These are phyloP conservation scores for Drosophila diplacantha DNA, from an alignment of 2,888 invertebrate species.

Conservation along the genomic window DNA sequence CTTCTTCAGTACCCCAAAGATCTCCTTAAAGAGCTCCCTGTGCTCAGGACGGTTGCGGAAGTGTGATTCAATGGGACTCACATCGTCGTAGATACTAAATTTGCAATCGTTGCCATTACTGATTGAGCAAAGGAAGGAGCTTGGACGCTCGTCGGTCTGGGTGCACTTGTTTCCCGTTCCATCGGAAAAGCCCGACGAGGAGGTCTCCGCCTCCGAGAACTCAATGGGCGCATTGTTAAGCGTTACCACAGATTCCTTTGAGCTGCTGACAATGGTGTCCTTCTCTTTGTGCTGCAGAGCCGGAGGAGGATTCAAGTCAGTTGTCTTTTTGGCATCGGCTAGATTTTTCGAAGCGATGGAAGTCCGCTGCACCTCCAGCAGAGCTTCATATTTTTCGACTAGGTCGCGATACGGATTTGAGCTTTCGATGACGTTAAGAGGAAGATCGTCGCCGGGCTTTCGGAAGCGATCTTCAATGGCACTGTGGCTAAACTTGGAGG, in stretches of 20 bases:
- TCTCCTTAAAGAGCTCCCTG: conserved; percentile 88
- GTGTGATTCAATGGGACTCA: conserved; percentile 87
- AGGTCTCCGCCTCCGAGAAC: conserved; percentile 91
- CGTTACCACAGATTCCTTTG: conserved; percentile 22
- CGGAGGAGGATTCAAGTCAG: conserved; percentile 81
- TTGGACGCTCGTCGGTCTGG: conserved; percentile 88
- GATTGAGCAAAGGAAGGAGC: conserved; percentile 90
- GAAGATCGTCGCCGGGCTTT: conserved; percentile 65
- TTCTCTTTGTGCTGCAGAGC: conserved; percentile 65
- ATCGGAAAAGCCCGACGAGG: conserved; percentile 90
- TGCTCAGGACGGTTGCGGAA: conserved; percentile 91
- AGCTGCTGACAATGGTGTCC: conserved; percentile 58
- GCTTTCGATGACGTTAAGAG: conserved; percentile 59
- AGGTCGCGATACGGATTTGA: conserved; percentile 87
- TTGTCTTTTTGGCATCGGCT: conserved; percentile 81
- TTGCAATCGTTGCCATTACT: conserved; percentile 91
- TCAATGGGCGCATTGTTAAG: conserved; percentile 80
- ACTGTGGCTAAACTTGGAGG: conserved; percentile 57
- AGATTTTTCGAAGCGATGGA: conserved; percentile 79
- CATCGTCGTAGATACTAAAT: conserved; percentile 90
- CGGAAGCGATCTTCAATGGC: conserved; percentile 61
- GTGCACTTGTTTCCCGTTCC: conserved; percentile 90
- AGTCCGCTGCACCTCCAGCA: conserved; percentile 86
- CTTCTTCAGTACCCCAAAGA: conserved; percentile 89
- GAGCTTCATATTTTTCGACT: conserved; percentile 91